phyloP scores from a whole-genome alignment of 2,113 vertebrate genomes.

The Rostratula benghalensis region DNA sequence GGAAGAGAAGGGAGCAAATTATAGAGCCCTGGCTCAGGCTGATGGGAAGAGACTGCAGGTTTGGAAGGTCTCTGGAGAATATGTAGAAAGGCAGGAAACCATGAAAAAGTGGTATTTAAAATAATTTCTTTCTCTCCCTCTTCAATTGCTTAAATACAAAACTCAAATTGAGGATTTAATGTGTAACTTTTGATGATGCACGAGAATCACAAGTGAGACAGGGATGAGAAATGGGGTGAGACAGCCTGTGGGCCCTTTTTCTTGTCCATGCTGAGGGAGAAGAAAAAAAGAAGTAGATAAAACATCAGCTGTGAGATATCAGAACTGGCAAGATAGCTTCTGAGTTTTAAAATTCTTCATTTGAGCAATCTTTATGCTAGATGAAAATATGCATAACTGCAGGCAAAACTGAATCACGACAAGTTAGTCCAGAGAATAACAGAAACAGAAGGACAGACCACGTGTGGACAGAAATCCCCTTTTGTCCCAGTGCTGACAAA shows the following conservation, averaged over 20 bases:
- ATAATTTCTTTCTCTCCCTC: background rate
- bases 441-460: background rate
- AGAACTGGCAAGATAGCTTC: background rate
- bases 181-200: background rate
- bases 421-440: background rate
- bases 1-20: background rate
- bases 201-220: background rate
- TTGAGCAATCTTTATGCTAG: background rate
- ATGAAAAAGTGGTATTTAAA: background rate
- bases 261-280: background rate
- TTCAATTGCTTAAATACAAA: background rate
- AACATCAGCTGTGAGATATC: background rate
- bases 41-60: background rate
- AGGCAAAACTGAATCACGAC: background rate
- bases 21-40: background rate
- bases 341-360: background rate
- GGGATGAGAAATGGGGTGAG: background rate
- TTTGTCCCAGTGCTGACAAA: background rate
- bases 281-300: background rate
- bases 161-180: background rate
- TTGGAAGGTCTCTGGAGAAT: background rate
- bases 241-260: background rate
- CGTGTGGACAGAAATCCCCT: constrained; percentile 13
- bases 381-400: background rate
- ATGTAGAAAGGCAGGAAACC: background rate